Evolutionary conservation across 2,797 vertebrate species (phyloP), one percentile per base, ranked within the genome.

Genomic region (Anguilla marmorata): DNA sequence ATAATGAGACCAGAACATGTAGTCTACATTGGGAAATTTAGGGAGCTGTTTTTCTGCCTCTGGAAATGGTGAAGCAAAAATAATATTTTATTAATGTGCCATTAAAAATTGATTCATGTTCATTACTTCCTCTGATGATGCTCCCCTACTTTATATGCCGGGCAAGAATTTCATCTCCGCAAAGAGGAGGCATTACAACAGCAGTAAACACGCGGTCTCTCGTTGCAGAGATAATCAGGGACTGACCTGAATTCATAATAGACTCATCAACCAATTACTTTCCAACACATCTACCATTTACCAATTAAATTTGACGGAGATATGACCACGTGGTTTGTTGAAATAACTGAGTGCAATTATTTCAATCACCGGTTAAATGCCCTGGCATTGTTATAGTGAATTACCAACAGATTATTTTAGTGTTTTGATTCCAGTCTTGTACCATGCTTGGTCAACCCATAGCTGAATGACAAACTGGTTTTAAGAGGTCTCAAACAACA

Each of bases 81-180:
- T 21, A 90, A 93, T 93, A 90, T 92, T 92, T 94, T 94, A 94
- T 95, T 93, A 94, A 96, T 94, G 91, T 86, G 48, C 83, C 89
- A 93, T 94, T 95, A 95, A 94, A 95, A 94, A 94, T 94, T 54
- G 56, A 96, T 94, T 92, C 63, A 80, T 85, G 88, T 92, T 94
- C 93, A 94, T 95, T 94, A 92, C 89, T 92, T 92, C 92, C 87
- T 91, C 88, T 92, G 90, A 93, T 92, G 92, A 93, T 91, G 92
- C 92, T 88, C 88, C 85, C 90, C 92, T 89, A 91, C 90, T 94
- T 92, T 93, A 88, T 89, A 92, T 92, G 92, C 90, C 88, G 63
- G 82, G 86, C 58, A 60, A 86, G 79, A 88, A 91, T 90, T 91
- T 89, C 19, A 90, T 94, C 93, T 93, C 90, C 91, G 93, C 90